phyloP scores from a whole-genome alignment of 2,888 invertebrate species.

The Rhyacophila evoluta region DNA sequence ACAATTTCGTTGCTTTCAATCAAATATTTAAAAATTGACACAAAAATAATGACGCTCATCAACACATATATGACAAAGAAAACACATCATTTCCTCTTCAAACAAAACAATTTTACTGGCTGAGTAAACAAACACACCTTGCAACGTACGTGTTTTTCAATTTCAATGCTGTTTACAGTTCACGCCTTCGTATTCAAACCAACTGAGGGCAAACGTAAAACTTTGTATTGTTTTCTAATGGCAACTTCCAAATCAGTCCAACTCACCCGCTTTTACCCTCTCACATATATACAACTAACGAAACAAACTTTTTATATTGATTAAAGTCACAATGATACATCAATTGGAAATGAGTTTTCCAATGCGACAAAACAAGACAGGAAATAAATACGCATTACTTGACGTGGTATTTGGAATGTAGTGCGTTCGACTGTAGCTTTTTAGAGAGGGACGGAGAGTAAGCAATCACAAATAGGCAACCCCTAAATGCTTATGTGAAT shows the following conservation, averaged over 20 bases:
- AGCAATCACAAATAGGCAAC: slow-evolving; percentile 30
- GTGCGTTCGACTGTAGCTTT: background rate
- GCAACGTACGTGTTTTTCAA: slow-evolving; percentile 47
- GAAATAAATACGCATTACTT: background rate
- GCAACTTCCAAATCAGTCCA: slow-evolving; percentile 44
- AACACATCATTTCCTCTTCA: slow-evolving; percentile 51
- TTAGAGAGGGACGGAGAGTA: background rate
- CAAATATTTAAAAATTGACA: slow-evolving; percentile 19
- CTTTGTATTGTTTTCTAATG: slow-evolving; percentile 50
- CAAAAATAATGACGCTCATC: slow-evolving; percentile 39
- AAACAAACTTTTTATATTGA: background rate
- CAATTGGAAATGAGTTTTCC: background rate
- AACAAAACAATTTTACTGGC: slow-evolving; percentile 47
- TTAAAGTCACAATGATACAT: background rate
- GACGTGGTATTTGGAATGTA: background rate
- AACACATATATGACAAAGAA: slow-evolving; percentile 46
- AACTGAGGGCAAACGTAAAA: slow-evolving; percentile 33
- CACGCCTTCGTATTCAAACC: slow-evolving; percentile 44
- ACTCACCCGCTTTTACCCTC: slow-evolving; percentile 25
- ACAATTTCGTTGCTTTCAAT: slow-evolving; percentile 4
- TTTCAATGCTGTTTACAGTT: slow-evolving; percentile 50
- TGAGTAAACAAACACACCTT: slow-evolving; percentile 50
- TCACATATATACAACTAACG: background rate
- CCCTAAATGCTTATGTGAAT: slow-evolving; percentile 38
- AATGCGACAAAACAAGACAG: background rate